Percentiles rank a stretch among this genome's conserved stretches.
Conservation (phyloP, 2,113 vertebrate species). For the Alethe castanea region DNA sequence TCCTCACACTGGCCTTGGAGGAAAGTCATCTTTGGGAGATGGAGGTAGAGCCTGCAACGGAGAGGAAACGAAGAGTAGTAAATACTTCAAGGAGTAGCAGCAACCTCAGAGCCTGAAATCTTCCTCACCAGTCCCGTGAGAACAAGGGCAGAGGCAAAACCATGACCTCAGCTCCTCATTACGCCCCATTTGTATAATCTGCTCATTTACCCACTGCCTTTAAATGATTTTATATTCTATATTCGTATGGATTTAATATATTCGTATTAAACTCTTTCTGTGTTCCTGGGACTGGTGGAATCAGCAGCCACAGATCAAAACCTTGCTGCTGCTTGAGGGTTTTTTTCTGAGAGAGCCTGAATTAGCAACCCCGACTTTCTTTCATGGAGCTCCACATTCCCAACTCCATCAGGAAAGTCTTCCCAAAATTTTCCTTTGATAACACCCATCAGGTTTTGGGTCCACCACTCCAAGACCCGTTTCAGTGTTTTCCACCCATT, state of each 20-base stretch:
- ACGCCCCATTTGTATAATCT: background rate
- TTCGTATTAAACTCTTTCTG: rapidly evolving
- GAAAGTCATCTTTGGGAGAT: background rate
- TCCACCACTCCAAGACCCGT: background rate
- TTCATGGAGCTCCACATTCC: background rate
- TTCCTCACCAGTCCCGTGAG: rapidly evolving
- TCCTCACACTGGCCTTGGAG: background rate
- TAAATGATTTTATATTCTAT: background rate
- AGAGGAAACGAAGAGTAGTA: background rate
- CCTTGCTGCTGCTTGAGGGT: background rate
- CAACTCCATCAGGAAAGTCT: background rate
- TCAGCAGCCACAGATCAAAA: background rate
- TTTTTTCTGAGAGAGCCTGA: background rate
- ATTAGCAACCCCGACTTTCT: background rate
- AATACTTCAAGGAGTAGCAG: background rate
- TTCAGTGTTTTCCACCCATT: background rate
- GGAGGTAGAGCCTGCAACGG: background rate
- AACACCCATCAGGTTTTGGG: background rate
- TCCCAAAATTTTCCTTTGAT: background rate
- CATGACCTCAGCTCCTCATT: background rate
- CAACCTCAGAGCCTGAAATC: background rate
- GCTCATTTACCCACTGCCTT: rapidly evolving
- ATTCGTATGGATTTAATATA: background rate
- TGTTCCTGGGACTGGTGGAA: rapidly evolving
- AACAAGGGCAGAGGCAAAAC: background rate